Percentiles rank a stretch among this genome's conserved stretches.
Conservation (phyloP, 2,113 vertebrate species). For the Xenus cinereus region DNA sequence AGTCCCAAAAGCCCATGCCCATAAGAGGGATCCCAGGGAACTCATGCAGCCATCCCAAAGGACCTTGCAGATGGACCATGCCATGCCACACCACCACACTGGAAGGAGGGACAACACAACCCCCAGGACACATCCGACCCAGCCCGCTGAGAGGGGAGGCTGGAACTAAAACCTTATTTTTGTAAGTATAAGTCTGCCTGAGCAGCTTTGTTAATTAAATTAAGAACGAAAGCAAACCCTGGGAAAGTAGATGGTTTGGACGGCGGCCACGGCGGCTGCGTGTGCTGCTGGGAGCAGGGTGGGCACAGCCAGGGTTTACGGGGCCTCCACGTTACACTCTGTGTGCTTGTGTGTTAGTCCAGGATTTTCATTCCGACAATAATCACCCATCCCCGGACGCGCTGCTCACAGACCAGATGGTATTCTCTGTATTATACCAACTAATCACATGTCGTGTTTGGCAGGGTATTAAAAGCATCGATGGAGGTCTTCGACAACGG, state of each 20-base stretch:
- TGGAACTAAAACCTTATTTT: not conserved
- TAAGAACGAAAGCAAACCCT: slow-evolving; percentile 20
- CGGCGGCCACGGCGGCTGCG: rapidly evolving
- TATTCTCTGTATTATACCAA: not conserved
- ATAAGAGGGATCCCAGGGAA: not conserved
- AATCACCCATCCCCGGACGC: not conserved
- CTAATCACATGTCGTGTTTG: slow-evolving; percentile 17
- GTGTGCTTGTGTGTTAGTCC: not conserved
- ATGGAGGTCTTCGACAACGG: not conserved
- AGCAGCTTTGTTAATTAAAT: slow-evolving; percentile 6
- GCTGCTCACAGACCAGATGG: not conserved
- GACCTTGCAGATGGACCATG: not conserved
- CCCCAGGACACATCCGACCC: not conserved
- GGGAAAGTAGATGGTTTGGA: slow-evolving; percentile 32
- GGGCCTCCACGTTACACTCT: not conserved
- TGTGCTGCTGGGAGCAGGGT: not conserved
- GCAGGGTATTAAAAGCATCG: slow-evolving; percentile 20
- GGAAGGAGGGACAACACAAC: not conserved
- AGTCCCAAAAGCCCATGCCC: not conserved
- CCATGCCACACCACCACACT: rapidly evolving
- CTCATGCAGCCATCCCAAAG: rapidly evolving
- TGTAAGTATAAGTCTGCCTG: not conserved
- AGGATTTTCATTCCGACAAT: not conserved
- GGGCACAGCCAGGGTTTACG: not conserved
- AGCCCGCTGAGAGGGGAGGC: not conserved